A percentile compares a stretch with the other conserved stretches of the same genome.
Conservation (phyloP, 2,113 vertebrate genomes). For the Grantiella picta region DNA sequence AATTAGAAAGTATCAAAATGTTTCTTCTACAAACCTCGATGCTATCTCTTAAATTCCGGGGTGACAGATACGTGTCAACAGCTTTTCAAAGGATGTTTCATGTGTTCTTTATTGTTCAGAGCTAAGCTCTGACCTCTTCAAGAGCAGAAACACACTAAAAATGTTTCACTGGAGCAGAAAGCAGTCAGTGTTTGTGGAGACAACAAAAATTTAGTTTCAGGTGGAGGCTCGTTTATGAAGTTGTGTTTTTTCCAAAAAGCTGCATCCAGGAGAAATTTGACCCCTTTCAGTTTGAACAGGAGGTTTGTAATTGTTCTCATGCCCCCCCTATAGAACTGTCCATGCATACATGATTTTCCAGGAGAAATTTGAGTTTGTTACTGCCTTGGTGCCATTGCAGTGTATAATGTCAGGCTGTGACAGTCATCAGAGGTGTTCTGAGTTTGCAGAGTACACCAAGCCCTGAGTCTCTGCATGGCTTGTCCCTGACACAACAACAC, state of each 20-base stretch:
- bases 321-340: neutral
- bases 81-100: neutral
- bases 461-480: neutral
- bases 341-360: neutral
- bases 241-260: neutral
- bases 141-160: neutral
- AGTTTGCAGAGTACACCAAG: neutral
- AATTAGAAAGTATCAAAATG: neutral
- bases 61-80: neutral
- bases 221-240: neutral
- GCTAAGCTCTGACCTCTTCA: neutral
- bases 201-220: neutral
- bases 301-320: neutral
- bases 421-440: neutral
- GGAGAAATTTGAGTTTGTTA: neutral
- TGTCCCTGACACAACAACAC: fast-evolving
- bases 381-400: neutral
- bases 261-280: neutral
- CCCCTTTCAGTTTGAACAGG: neutral
- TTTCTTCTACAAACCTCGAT: neutral
- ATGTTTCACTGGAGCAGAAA: neutral
- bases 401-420: neutral
- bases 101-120: neutral
- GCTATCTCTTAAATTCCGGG: neutral
- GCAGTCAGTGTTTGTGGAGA: neutral